These are phyloP conservation scores for Silvanus unidentatus DNA, from an alignment of 2,888 invertebrate species.

Conservation along the genomic window DNA sequence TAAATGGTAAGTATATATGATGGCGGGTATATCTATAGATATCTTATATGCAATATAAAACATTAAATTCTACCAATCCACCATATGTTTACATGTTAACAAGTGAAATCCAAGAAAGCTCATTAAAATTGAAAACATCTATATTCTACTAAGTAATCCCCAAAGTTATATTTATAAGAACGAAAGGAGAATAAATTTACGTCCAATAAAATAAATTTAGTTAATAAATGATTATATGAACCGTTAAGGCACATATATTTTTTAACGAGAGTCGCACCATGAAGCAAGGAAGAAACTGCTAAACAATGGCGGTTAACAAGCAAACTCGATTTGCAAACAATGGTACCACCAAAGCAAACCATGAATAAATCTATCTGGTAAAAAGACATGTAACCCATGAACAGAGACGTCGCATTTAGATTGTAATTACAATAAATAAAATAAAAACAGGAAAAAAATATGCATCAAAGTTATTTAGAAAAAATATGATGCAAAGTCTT, in stretches of 20 bases:
- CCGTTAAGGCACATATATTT: slow-evolving; percentile 30
- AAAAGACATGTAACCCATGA: slow-evolving; percentile 35
- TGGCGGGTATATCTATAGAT: no score
- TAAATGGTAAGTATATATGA: no score
- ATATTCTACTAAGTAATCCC: neutral
- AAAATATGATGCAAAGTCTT: neutral
- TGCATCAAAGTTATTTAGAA: neutral
- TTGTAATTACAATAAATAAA: slow-evolving; percentile 20
- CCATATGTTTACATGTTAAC: no score
- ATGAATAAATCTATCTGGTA: slow-evolving; percentile 36
- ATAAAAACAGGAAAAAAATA: neutral
- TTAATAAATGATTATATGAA: slow-evolving; percentile 27
- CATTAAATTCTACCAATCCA: no score
- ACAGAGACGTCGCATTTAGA: slow-evolving; percentile 29
- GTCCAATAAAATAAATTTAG: slow-evolving; percentile 19
- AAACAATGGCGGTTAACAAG: slow-evolving; percentile 43
- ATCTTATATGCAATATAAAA: no score
- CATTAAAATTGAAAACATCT: no score
- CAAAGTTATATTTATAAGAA: neutral
- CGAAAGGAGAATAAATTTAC: slow-evolving; percentile 8
- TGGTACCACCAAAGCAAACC: slow-evolving; percentile 36
- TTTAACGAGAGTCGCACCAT: slow-evolving; percentile 27
- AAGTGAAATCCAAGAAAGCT: no score
- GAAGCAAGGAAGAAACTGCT: slow-evolving; percentile 33
- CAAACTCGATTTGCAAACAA: slow-evolving; percentile 44